These are phyloP conservation scores for Sisor rabdophorus DNA, from an alignment of 2,113 vertebrate genomes.

Conservation along the genomic window DNA sequence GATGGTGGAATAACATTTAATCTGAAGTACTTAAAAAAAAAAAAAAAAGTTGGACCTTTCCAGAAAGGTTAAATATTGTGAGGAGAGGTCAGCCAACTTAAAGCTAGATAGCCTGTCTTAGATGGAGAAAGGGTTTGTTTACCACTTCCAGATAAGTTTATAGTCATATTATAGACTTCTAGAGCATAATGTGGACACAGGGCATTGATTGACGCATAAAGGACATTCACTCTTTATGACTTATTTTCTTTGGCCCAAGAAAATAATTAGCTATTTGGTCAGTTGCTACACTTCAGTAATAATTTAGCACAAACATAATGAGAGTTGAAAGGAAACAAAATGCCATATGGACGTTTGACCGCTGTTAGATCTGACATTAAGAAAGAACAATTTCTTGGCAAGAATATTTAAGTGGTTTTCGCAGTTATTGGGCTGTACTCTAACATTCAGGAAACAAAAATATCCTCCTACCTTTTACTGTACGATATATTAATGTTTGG, in stretches of 20 bases:
- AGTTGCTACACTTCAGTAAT: background rate
- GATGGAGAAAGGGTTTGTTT: no score
- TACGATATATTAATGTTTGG: background rate
- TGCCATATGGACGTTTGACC: background rate
- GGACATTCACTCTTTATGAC: background rate
- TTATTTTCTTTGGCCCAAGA: background rate
- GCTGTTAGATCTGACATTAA: conserved; percentile 17
- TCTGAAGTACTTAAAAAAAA: no score
- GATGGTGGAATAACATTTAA: no score
- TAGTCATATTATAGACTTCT: no score
- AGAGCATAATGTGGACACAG: no score
- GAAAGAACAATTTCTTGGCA: conserved; percentile 3
- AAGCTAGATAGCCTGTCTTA: no score
- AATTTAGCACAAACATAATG: background rate
- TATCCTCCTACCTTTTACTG: background rate
- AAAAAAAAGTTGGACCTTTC: no score
- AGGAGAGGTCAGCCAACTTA: no score
- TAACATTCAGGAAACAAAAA: background rate
- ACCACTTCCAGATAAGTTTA: no score
- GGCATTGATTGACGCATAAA: background rate
- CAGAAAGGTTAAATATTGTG: no score
- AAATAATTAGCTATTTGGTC: background rate
- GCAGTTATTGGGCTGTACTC: background rate
- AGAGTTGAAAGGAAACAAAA: background rate
- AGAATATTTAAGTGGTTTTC: conserved; percentile 8